Percentiles rank a stretch among this genome's conserved stretches.
Conservation (phyloP, 1,140 invertebrate genomes). For the Anastrepha obliqua region DNA sequence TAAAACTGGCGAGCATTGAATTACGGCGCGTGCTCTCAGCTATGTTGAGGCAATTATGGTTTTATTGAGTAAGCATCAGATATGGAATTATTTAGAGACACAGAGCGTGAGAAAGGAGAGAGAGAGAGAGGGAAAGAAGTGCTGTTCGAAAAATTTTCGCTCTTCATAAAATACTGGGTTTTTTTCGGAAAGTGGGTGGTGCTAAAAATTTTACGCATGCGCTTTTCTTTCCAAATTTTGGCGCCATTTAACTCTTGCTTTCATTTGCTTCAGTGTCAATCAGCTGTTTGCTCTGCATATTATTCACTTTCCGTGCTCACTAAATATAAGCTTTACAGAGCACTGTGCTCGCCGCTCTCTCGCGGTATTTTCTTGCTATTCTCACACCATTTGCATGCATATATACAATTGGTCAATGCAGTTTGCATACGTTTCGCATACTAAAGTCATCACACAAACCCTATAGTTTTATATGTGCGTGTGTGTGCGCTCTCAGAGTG, state of each 20-base stretch:
- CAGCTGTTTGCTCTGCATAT: constrained; percentile 27
- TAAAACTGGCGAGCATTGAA: neutral
- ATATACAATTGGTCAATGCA: neutral
- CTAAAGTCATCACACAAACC: too few species aligned
- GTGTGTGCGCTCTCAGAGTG: neutral
- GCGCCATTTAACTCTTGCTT: neutral
- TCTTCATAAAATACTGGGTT: neutral
- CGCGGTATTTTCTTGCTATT: neutral
- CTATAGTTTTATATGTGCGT: neutral
- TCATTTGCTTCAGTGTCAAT: neutral
- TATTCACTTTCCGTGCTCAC: neutral
- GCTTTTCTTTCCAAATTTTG: neutral
- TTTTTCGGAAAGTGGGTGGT: neutral
- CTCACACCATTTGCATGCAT: neutral
- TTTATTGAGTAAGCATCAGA: neutral
- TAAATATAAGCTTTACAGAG: neutral
- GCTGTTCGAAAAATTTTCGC: neutral
- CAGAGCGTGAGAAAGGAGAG: neutral
- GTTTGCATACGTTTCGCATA: neutral
- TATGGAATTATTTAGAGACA: neutral
- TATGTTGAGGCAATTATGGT: neutral
- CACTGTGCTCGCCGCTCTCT: neutral
- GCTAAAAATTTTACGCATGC: constrained; percentile 38
- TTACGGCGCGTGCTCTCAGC: neutral
- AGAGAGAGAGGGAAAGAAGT: neutral